Base-by-base conservation (phyloP, 2,888 invertebrate genomes). In the Tenthredo livida region DNA sequence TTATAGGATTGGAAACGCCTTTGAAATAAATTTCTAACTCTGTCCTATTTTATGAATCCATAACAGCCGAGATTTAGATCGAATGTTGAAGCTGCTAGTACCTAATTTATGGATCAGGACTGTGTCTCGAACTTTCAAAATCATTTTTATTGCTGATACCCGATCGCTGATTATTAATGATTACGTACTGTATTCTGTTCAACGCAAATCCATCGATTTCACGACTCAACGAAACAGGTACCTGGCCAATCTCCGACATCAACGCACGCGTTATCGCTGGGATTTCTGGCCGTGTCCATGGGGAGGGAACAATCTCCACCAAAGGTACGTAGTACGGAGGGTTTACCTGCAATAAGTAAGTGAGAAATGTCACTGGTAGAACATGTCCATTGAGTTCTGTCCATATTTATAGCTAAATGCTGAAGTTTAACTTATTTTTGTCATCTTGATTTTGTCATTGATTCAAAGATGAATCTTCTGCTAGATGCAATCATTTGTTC, bases 241-340 rank as follows among this genome's bases (percentile, higher is more conserved):
- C 96, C 93, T 99, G 99, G 0, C 98, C 98, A 85, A 99, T 97
- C 93, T 97, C 97, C 84, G 95, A 94, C 97, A 99, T 97, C 47
- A 97, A 94, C 70, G 94, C 95, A 84, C 97, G 95, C 0, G 98
- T 97, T 92, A 95, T 96, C 73, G 94, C 94, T 0, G 97, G 95
- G 12, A 98, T 96, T 87, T 96, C 96, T 0, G 96, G 95, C 83
- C 96, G 96, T 0, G 99, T 99, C 98, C 98, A 98, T 5, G 98
- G 97, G 0, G 98, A 97, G 0, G 99, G 99, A 0, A 99, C 97
- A 17, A 99, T 95, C 94, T 99, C 99, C 0, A 98, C 98, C 72
- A 99, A 94, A 0, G 98, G 98, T 37, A 98, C 98, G 92, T 98
- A 99, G 93, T 99, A 99, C 0, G 99, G 99, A 6, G 99, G 99